These are phyloP conservation scores for Ceratosolen fusciceps DNA, from an alignment of 1,140 invertebrate genomes.

Conservation along the genomic window DNA sequence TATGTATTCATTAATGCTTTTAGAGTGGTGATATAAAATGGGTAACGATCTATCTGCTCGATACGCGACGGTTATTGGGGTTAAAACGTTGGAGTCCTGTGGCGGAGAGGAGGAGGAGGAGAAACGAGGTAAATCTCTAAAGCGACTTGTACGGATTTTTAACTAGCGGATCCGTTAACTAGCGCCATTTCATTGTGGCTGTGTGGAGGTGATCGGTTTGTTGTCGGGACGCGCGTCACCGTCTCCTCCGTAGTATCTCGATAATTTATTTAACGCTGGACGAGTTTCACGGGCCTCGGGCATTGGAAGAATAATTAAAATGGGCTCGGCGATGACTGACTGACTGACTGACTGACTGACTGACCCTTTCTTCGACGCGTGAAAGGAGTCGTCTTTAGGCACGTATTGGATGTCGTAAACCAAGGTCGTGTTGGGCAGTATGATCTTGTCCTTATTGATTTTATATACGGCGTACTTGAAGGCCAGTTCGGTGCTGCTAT, in stretches of 20 bases:
- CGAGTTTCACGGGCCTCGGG: too few relatives aligned
- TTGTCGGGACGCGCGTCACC: too few relatives aligned
- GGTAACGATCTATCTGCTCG: background rate
- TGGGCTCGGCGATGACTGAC: too few relatives aligned
- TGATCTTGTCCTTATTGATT: constrained; percentile 77
- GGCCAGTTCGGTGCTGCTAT: constrained; percentile 76
- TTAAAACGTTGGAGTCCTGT: constrained; percentile 9
- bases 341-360: too few relatives aligned
- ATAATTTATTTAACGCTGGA: background rate
- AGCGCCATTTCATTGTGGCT: constrained; percentile 7
- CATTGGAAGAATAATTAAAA: too few relatives aligned
- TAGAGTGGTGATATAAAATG: background rate
- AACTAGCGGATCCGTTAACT: constrained; percentile 24
- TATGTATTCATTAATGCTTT: background rate
- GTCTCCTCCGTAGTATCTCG: background rate
- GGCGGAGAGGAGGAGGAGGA: constrained; percentile 5
- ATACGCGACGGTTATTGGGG: constrained; percentile 5
- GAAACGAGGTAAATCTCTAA: constrained; percentile 37
- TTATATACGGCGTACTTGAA: constrained; percentile 80
- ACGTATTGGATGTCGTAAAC: constrained; percentile 79
- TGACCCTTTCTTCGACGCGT: constrained; percentile 79
- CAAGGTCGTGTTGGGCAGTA: constrained; percentile 77
- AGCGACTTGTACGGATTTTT: constrained; percentile 39
- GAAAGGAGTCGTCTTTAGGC: constrained; percentile 78
- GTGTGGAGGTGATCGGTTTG: background rate